Percentiles rank a stretch among this genome's conserved stretches.
phyloP scores from a whole-genome alignment of 2,888 invertebrate species.

The Aromia moschata region DNA sequence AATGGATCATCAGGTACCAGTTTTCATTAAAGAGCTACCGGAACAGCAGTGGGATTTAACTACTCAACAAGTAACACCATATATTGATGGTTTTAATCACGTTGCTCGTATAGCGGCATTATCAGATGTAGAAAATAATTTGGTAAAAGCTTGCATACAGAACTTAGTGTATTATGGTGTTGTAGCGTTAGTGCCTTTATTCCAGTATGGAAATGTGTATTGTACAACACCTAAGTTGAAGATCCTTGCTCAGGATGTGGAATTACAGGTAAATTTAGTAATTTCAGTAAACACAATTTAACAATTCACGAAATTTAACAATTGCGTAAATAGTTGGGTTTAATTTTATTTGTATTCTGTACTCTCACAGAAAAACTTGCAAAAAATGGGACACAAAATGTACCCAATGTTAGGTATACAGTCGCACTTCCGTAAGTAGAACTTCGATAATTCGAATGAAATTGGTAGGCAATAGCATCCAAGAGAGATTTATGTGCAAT shows the following conservation, averaged over 20 bases:
- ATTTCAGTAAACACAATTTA: too few species aligned
- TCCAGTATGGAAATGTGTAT: constrained; percentile 75
- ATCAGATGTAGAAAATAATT: constrained; percentile 91
- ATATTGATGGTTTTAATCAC: constrained; percentile 93
- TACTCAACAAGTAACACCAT: constrained; percentile 87
- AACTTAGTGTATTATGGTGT: constrained; percentile 85
- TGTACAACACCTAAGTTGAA: constrained; percentile 69
- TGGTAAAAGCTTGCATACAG: constrained; percentile 94
- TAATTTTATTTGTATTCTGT: too few species aligned
- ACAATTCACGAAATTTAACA: too few species aligned
- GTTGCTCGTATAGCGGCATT: constrained; percentile 88
- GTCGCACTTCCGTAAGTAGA: too few species aligned
- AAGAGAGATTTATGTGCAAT: too few species aligned
- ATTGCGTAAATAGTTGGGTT: too few species aligned
- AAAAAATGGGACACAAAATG: too few species aligned
- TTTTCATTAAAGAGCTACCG: constrained; percentile 67
- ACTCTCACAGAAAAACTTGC: too few species aligned
- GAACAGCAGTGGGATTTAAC: constrained; percentile 89
- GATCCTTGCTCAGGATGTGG: constrained; percentile 64
- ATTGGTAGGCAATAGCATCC: too few species aligned
- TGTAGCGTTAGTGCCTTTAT: constrained; percentile 69
- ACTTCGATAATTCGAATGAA: too few species aligned
- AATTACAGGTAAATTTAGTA: constrained; percentile 60
- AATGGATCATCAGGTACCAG: constrained; percentile 89
- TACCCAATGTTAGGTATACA: too few species aligned